Evolutionary conservation across 2,113 vertebrate genomes (phyloP).

Genomic region (Actenoides lindsayi): DNA sequence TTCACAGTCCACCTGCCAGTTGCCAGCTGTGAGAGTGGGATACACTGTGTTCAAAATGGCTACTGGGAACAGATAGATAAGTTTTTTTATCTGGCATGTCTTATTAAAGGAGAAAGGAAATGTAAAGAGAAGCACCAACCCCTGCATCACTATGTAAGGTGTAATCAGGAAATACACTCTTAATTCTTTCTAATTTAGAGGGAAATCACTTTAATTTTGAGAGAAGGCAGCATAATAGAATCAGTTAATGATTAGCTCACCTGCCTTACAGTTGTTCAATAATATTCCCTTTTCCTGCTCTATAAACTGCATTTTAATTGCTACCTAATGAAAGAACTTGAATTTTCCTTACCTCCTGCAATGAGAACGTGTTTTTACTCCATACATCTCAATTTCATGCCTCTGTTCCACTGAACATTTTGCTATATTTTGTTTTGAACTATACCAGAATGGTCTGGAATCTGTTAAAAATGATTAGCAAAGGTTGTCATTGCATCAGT

Average conservation of each 20-base stretch:
- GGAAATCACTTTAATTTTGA: neutral
- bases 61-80: neutral
- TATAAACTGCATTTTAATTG: constrained; percentile 29
- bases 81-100: neutral
- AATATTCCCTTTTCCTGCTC: neutral
- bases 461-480: neutral
- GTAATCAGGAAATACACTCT: constrained; percentile 9
- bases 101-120: neutral
- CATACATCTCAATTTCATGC: neutral
- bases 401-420: neutral
- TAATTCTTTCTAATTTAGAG: constrained; percentile 10
- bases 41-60: neutral
- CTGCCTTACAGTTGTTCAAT: neutral
- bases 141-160: neutral
- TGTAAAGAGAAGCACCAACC: neutral
- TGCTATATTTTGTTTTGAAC: neutral
- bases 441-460: neutral
- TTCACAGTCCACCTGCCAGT: neutral
- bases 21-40: neutral
- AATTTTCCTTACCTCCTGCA: constrained; percentile 10
- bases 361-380: neutral
- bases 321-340: neutral
- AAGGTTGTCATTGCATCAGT: neutral
- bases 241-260: constrained; percentile 8
- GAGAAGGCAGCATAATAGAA: neutral